These are phyloP conservation scores for Picathartes gymnocephalus DNA, from an alignment of 2,113 vertebrate species.

Conservation along the genomic window DNA sequence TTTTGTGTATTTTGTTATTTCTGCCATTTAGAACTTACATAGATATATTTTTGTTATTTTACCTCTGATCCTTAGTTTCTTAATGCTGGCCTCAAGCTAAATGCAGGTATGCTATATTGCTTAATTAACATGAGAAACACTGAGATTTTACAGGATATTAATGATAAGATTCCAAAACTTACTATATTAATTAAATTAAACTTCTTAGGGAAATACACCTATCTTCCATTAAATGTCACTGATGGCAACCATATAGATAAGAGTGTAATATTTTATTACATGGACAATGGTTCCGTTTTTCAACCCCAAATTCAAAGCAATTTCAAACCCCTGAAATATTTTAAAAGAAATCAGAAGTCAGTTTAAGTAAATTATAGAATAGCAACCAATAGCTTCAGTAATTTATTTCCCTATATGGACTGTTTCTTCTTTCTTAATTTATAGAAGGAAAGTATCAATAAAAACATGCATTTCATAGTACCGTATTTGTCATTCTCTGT, in stretches of 20 bases:
- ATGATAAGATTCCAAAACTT: background rate
- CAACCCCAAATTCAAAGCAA: background rate
- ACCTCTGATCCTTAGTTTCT: background rate
- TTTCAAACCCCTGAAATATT: background rate
- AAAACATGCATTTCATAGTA: background rate
- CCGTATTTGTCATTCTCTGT: background rate
- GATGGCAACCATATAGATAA: background rate
- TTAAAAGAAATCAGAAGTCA: background rate
- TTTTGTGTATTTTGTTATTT: background rate
- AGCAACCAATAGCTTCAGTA: background rate
- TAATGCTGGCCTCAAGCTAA: background rate
- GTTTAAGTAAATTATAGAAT: background rate
- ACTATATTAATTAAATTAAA: background rate
- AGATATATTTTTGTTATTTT: background rate
- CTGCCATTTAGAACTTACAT: background rate
- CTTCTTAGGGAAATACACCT: background rate
- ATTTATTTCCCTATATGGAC: background rate
- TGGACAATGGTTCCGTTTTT: background rate
- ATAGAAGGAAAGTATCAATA: background rate
- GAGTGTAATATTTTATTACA: background rate
- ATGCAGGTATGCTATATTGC: background rate
- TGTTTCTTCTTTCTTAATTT: background rate
- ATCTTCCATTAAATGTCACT: background rate
- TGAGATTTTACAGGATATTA: background rate
- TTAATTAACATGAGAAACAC: background rate